Base-by-base conservation (phyloP, 2,888 invertebrate genomes). In the Cephus runcator region DNA sequence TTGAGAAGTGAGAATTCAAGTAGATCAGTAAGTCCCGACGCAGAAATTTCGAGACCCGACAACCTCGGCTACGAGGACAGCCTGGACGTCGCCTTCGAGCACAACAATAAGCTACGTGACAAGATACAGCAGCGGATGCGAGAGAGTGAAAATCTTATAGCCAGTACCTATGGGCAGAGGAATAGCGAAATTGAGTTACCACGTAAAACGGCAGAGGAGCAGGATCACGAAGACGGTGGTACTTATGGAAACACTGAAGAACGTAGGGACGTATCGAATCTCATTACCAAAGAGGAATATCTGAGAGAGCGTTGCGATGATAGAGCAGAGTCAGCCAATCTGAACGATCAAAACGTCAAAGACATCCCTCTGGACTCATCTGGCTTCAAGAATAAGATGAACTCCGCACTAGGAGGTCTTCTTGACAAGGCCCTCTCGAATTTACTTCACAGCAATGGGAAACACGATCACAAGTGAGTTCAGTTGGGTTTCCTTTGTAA, bases 61-160 rank as follows among this genome's bases (percentile, higher is more conserved):
- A 90, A 90, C 76, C 83, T 89, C 12, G 88, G 90, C 30, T 91
- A 91, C 80, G 91, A 91, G 76, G 91, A 91, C 79, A 91, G 91
- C 74, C 83, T 91, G 69, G 90, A 91, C 75, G 91, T 91, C 0
- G 91, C 91, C 0, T 91, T 91, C 75, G 91, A 91, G 77, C 89
- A 91, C 80, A 91, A 91, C 82, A 91, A 91, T 80, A 91, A 91
- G 75, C 83, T 91, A 3, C 86, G 91, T 0, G 90, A 91, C 75
- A 91, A 91, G 74, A 91, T 91, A 34, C 91, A 91, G 73, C 90
- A 90, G 73, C 88, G 91, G 0, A 91, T 91, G 90, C 85, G 90
- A 23, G 91, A 91, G 35, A 91, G 91, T 78, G 91, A 91, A 73
- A 89, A 87, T 75, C 81, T 91, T 33, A 88, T 91, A 30, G 88